Evolutionary conservation across 2,797 vertebrate genomes (phyloP).

Genomic region (Gymnothorax reevesii): DNA sequence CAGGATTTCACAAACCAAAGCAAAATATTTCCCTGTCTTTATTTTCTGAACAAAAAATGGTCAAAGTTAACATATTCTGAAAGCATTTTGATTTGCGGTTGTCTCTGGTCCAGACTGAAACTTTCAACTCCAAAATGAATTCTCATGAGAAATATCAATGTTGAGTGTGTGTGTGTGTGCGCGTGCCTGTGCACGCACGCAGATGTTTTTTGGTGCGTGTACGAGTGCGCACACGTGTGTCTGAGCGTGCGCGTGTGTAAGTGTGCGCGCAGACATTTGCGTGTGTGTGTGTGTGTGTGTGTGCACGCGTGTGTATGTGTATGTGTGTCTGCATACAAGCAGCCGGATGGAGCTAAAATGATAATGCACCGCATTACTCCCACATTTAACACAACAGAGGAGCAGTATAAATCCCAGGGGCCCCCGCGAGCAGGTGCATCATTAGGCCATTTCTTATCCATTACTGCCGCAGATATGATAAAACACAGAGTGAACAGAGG

Average conservation of each 20-base stretch:
- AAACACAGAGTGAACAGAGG: neutral
- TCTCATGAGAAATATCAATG: neutral
- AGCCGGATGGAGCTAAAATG: neutral
- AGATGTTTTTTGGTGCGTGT: too few relatives aligned
- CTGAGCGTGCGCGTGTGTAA: too few relatives aligned
- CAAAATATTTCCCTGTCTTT: neutral
- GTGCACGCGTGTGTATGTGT: too few relatives aligned
- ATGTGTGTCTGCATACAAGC: neutral
- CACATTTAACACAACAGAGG: slow-evolving; percentile 4
- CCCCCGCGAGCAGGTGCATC: slow-evolving; percentile 3
- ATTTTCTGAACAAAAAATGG: neutral
- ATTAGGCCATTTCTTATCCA: slow-evolving; percentile 17
- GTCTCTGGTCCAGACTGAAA: neutral
- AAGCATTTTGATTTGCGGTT: neutral
- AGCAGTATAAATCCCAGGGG: neutral
- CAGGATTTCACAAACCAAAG: neutral
- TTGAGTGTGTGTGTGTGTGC: neutral
- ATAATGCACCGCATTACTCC: neutral
- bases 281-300: too few relatives aligned
- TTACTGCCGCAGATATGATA: neutral
- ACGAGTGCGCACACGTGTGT: too few relatives aligned
- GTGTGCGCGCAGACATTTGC: too few relatives aligned
- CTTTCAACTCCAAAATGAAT: slow-evolving; percentile 5
- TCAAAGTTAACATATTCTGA: slow-evolving; percentile 4
- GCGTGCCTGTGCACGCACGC: too few relatives aligned